Evolutionary conservation across 2,888 invertebrate genomes (phyloP).

Genomic region (Archaeoteleia sp.): DNA sequence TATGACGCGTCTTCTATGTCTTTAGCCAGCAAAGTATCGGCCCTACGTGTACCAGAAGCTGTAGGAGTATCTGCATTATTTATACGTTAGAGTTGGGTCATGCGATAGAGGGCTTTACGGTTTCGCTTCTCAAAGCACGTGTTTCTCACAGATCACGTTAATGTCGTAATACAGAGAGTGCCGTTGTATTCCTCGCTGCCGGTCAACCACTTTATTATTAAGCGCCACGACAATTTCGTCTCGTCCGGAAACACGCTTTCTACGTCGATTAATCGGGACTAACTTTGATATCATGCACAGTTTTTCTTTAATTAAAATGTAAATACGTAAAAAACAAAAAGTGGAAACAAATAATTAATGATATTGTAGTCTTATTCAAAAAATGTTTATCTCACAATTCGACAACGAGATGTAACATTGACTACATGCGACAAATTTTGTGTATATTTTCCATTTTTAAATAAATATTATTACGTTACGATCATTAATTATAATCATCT

Average conservation of each 20-base stretch:
- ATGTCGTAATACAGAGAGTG: constrained; percentile 57
- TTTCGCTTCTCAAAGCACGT: constrained; percentile 51
- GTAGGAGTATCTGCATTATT: constrained; percentile 58
- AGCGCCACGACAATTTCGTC: constrained; percentile 24
- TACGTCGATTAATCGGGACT: constrained; percentile 38
- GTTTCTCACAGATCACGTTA: constrained; percentile 54
- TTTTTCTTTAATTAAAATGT: constrained; percentile 39
- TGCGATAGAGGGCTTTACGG: constrained; percentile 47
- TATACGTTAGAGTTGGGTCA: constrained; percentile 46
- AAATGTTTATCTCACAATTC: too few species aligned
- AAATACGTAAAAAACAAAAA: too few species aligned
- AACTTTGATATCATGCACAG: constrained; percentile 10
- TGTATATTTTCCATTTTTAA: too few species aligned
- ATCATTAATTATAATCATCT: too few species aligned
- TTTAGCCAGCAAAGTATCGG: constrained; percentile 62
- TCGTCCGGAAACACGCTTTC: constrained; percentile 21
- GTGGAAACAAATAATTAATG: too few species aligned
- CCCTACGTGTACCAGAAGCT: constrained; percentile 67
- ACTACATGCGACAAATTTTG: too few species aligned
- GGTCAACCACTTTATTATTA: constrained; percentile 46
- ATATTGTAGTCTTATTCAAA: too few species aligned
- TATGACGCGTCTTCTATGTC: constrained; percentile 36
- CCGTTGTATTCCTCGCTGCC: constrained; percentile 30
- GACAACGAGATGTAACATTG: too few species aligned
- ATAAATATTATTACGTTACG: too few species aligned